A percentile compares a stretch with the other conserved stretches of the same genome.
phyloP scores from a whole-genome alignment of 2,888 invertebrate genomes.

The Polydrusus cervinus region DNA sequence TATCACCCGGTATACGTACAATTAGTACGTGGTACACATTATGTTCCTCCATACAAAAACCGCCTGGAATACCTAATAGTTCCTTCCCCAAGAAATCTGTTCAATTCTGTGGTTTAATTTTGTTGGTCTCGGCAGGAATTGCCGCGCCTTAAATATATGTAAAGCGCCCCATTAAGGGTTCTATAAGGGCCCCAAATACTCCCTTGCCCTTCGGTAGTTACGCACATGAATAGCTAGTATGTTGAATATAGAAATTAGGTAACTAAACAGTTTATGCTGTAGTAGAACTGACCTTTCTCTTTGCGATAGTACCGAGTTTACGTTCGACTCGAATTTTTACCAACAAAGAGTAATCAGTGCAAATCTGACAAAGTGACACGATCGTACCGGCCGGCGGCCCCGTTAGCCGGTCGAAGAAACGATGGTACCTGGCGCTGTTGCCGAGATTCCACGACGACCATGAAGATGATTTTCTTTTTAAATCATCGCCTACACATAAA shows the following conservation, averaged over 20 bases:
- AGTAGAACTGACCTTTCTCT: conserved; percentile 52
- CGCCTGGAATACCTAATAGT: too few species aligned
- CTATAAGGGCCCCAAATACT: neutral
- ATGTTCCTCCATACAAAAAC: too few species aligned
- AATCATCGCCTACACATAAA: too few species aligned
- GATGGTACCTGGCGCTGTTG: conserved; percentile 44
- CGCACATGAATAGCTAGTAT: conserved; percentile 15
- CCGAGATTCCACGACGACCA: conserved; percentile 5
- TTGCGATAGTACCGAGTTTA: conserved; percentile 37
- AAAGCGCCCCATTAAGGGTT: too few species aligned
- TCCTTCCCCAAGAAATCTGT: too few species aligned
- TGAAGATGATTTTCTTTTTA: too few species aligned
- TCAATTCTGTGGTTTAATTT: too few species aligned
- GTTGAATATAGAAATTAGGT: conserved; percentile 47
- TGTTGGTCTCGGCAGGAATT: too few species aligned
- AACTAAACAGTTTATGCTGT: conserved; percentile 48
- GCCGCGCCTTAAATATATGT: too few species aligned
- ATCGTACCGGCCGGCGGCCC: conserved; percentile 60
- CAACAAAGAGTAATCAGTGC: conserved; percentile 64
- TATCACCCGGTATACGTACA: too few species aligned
- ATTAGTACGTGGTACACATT: too few species aligned
- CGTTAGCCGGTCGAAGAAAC: conserved; percentile 43
- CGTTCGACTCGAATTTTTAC: conserved; percentile 38
- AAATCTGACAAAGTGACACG: conserved; percentile 68
- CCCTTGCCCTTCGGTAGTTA: neutral